A percentile compares a stretch with the other conserved stretches of the same genome.
Conservation (phyloP, 2,113 vertebrate genomes). For the Ursus arctos region DNA sequence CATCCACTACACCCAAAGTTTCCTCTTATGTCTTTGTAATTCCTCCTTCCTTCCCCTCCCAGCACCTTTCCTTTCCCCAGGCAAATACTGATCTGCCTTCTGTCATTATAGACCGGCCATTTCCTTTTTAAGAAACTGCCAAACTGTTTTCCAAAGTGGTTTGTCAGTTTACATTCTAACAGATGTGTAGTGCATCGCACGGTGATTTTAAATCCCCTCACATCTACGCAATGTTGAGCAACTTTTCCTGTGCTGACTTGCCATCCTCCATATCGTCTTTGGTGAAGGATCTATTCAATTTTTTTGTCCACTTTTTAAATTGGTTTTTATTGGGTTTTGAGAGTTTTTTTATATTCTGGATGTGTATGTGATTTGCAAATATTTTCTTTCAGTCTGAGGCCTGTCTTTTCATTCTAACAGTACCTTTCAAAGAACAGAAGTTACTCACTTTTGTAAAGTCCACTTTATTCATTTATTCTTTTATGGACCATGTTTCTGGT, state of each 20-base stretch:
- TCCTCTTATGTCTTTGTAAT: not conserved
- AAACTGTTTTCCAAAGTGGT: not conserved
- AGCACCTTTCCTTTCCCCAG: not conserved
- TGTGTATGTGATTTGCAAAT: not conserved
- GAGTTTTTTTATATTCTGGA: not conserved
- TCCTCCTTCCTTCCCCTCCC: too few relatives aligned
- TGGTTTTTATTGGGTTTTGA: not conserved
- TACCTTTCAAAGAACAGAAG: not conserved
- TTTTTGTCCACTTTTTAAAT: not conserved
- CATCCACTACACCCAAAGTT: not conserved
- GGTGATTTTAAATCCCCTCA: not conserved
- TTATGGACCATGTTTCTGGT: not conserved
- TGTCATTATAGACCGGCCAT: not conserved
- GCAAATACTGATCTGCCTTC: not conserved
- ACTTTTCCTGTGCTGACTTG: not conserved
- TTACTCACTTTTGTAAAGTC: not conserved
- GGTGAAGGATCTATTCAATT: not conserved
- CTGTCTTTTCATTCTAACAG: not conserved
- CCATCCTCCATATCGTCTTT: not conserved
- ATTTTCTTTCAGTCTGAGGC: not conserved
- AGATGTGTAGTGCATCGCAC: not conserved
- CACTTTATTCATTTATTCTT: not conserved
- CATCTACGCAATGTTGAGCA: not conserved
- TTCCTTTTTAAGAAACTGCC: not conserved
- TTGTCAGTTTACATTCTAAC: not conserved